phyloP scores from a whole-genome alignment of 2,888 invertebrate genomes.

The Phasia obesa region DNA sequence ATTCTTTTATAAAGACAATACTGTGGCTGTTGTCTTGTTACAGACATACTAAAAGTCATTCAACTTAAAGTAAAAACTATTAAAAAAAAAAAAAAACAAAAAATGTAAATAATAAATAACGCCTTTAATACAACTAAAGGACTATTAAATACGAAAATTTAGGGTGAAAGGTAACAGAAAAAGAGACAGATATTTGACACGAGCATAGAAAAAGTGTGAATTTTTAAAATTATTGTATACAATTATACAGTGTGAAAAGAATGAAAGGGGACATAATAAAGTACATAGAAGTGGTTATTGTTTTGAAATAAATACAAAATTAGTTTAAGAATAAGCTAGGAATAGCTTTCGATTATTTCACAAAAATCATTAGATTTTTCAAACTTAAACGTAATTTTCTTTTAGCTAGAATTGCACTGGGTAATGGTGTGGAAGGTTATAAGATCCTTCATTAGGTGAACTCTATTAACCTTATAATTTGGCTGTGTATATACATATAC shows the following conservation, averaged over 20 bases:
- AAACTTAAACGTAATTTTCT: too few relatives aligned
- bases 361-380: too few relatives aligned
- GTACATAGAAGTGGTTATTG: too few relatives aligned
- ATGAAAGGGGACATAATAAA: neutral
- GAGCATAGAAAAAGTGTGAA: too few relatives aligned
- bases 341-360: too few relatives aligned
- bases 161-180: neutral
- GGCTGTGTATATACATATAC: too few relatives aligned
- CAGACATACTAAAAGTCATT: constrained; percentile 3
- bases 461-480: too few relatives aligned
- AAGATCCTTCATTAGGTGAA: too few relatives aligned
- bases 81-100: neutral
- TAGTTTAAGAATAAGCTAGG: too few relatives aligned
- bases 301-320: too few relatives aligned
- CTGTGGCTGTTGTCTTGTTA: neutral
- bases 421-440: too few relatives aligned
- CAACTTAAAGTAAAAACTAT: constrained; percentile 17
- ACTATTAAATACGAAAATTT: constrained; percentile 12
- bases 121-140: constrained; percentile 25
- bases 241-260: neutral
- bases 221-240: neutral
- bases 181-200: neutral
- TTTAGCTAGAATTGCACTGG: too few relatives aligned
- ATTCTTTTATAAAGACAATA: neutral
- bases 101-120: constrained; percentile 34